A percentile compares a stretch with the other conserved stretches of the same genome.
These are phyloP conservation scores for Caloenas nicobarica DNA, from an alignment of 2,113 vertebrate species.

Conservation along the genomic window DNA sequence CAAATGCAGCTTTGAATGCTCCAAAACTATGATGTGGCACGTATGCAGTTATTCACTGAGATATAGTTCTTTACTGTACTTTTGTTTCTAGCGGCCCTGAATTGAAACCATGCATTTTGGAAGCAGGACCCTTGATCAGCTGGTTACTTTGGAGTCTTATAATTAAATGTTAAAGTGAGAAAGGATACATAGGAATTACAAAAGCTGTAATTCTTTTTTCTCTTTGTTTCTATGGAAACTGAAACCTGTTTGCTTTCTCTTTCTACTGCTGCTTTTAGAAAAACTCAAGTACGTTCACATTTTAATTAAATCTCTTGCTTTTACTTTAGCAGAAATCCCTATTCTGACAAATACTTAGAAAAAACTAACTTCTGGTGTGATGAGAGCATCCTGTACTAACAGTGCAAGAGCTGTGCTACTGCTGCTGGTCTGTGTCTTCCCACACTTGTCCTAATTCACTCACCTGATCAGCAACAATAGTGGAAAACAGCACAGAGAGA, in stretches of 20 bases:
- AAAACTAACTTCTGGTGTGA: background rate
- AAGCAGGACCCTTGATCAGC: background rate
- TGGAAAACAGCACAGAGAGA: background rate
- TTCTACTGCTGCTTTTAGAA: background rate
- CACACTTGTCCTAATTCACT: background rate
- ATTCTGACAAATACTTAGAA: background rate
- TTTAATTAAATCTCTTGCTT: background rate
- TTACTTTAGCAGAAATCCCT: background rate
- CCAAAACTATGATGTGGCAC: background rate
- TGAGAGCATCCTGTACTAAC: accelerated
- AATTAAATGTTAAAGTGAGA: background rate
- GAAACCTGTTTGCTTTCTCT: background rate
- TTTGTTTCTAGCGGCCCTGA: background rate
- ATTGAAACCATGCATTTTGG: background rate
- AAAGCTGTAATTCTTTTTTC: background rate
- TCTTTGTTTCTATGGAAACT: background rate
- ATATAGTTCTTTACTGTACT: background rate
- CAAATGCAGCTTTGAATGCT: background rate
- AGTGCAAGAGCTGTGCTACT: background rate
- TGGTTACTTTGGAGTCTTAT: background rate
- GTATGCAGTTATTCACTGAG: background rate
- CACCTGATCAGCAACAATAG: background rate
- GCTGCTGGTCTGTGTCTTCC: background rate
- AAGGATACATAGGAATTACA: background rate
- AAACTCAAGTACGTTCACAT: background rate